Base-by-base conservation (phyloP, 2,888 invertebrate genomes). In the Lasioglossum vierecki region DNA sequence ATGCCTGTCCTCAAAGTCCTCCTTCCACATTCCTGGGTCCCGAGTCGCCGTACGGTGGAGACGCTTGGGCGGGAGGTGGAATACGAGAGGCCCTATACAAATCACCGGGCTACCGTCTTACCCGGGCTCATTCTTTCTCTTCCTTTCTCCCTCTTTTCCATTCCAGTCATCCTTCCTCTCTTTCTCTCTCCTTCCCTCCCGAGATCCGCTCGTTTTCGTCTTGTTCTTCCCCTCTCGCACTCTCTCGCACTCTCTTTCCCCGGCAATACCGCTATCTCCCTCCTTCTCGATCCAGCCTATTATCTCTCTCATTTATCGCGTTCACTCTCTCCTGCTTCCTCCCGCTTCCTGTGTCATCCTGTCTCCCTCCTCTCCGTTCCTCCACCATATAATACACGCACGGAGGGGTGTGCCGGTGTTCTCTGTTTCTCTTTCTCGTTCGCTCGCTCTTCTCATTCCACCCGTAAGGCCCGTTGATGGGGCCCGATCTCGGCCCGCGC, bases 101-200 rank as follows among this genome's bases (percentile, higher is more conserved):
- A 94, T 95, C 94, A 94, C 94, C 94, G 94, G 91, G 94, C 94
- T 94, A 94, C 94, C 93, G 94, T 93, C 94, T 94, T 94, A 94
- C 95, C 93, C 95, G 92, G 85, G 88, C 92, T 91, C 91, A 88
- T 89, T 89, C 91, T 87, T 84, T 87, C 89, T 88, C 88, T 82
- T 60, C 88, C 87, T 81, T 85, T 86, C 82, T 85, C 84, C 76
- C 88, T 91, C 88, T 82, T 84, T 86, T 87, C 77, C 89, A 80
- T 83, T 83, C 88, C 82, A 74, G 79, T 41, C 84, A 72, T 49
- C 80, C 82, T 84, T 53, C 79, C 60, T 76, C 66, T 68, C 66
- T 35, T 22, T 22, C 68, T 15, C 68, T 39, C 22, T 39, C 39
- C 39, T 9, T 35, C 11, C 41, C 39, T 35, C 66, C 18, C 15